These are phyloP conservation scores for Matsumurasca onukii DNA, from an alignment of 1,140 invertebrate genomes.

Conservation along the genomic window DNA sequence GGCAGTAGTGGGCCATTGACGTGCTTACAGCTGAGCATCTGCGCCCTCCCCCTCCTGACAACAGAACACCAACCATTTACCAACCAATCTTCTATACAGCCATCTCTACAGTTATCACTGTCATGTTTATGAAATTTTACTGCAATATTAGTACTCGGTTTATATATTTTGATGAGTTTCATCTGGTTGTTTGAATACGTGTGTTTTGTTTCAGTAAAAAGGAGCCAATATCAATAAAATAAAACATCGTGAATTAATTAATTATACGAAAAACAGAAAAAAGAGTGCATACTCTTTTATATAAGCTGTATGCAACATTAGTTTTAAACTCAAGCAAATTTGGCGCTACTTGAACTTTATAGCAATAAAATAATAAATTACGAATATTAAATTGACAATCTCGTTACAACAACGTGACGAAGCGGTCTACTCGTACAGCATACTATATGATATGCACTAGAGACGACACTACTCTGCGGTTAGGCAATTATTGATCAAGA, in stretches of 20 bases:
- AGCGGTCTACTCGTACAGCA: not conserved
- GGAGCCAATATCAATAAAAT: not conserved
- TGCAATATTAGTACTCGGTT: not conserved
- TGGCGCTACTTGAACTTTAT: not conserved
- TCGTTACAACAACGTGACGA: conserved; percentile 31
- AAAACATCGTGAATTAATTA: not conserved
- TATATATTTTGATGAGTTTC: not conserved
- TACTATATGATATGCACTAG: too few species aligned
- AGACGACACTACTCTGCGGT: not conserved
- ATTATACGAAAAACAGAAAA: not conserved
- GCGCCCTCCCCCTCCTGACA: conserved; percentile 30
- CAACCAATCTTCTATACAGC: not conserved
- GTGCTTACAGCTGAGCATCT: conserved; percentile 23
- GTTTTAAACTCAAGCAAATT: too few species aligned
- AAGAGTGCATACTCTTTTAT: not conserved
- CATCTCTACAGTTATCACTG: not conserved
- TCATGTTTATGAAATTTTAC: not conserved
- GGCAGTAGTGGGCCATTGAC: not conserved
- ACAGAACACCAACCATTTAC: conserved; percentile 13
- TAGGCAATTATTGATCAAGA: conserved; percentile 8
- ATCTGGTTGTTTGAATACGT: not conserved
- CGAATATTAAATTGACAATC: not conserved
- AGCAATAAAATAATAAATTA: not conserved
- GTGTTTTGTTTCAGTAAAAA: not conserved
- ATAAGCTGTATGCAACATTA: too few species aligned